Percentiles rank a stretch among this genome's conserved stretches.
Evolutionary conservation across 2,797 vertebrate genomes (phyloP).

Genomic region (Urosaurus nigricauda): DNA sequence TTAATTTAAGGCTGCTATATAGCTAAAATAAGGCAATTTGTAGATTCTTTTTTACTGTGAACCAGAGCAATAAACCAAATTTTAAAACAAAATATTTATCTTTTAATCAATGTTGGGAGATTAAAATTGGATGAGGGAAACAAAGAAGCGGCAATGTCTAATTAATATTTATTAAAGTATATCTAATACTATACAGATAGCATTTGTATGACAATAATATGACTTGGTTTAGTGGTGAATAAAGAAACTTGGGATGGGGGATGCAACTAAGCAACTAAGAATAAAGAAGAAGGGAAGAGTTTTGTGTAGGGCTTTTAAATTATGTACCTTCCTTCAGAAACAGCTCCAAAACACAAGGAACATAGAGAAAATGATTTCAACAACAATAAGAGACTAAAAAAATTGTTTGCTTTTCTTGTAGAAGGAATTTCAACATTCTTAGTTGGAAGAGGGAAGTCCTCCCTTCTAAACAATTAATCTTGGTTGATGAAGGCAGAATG

Average conservation of each 20-base stretch:
- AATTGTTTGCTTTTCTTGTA: conserved; percentile 60
- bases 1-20: conserved; percentile 60
- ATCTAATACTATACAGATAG: conserved; percentile 57
- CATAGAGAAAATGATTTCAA: conserved; percentile 53
- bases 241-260: conserved; percentile 43
- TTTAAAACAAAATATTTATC: conserved; percentile 39
- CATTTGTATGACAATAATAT: conserved; percentile 44
- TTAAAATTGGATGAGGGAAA: conserved; percentile 29
- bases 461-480: conserved; percentile 76
- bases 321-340: conserved; percentile 52
- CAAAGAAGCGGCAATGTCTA: conserved; percentile 57
- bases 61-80: conserved; percentile 38
- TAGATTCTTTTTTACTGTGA: conserved; percentile 44
- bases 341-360: conserved; percentile 52
- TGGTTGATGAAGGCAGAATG: conserved; percentile 71
- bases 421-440: conserved; percentile 74
- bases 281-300: conserved; percentile 33
- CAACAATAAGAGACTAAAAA: conserved; percentile 53
- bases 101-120: conserved; percentile 36
- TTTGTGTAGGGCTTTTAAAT: conserved; percentile 28
- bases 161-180: conserved; percentile 54
- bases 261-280: conserved; percentile 46
- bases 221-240: conserved; percentile 53
- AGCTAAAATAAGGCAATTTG: conserved; percentile 57
- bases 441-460: conserved; percentile 72